Evolutionary conservation across 2,797 vertebrate species (phyloP), one percentile per base, ranked within the genome.

Genomic region (Danio jaintianensis): DNA sequence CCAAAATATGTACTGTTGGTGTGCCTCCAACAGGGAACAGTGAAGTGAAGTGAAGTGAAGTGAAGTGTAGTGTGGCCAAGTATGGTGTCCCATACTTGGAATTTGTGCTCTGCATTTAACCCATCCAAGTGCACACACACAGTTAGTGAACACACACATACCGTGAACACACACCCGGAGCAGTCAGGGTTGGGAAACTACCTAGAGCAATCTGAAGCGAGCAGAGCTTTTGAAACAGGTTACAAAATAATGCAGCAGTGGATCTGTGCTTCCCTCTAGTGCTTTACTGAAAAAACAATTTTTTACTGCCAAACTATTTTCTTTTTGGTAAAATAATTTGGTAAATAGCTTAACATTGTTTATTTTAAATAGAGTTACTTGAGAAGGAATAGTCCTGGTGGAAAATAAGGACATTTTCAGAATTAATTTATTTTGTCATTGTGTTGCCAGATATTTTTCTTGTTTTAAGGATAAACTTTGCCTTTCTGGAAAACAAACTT

Each of bases 211-310:
- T 69, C 53, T 73, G 1, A 1, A 56, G 18, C 16, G 13, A 13
- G 48, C 29, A 61, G 76, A 11, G 3, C n/a, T 78, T 42, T 59
- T 42, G 18, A 69, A 61, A 59, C 50, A 18, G 7, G 59, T 79
- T 74, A 79, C 53, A 68, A 79, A 79, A 70, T 47, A 63, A 47
- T 80, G 20, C 47, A 63, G 58, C 48, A 48, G 20, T 73, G 38
- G 16, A 56, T 72, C 20, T 72, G 5, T 80, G 48, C 69, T 64
- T 78, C 78, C 59, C 69, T 73, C 78, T 80, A 80, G 69, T 80
- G 78, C 12, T n/a, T 4, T 6, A 2, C 1, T 7, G 7, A 22
- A 50, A 68, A 15, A 66, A n/a, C n/a, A n/a, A n/a, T n/a, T n/a
- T n/a, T n/a, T 29, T 29, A 22, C 10, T 47, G 1, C 22, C n/a